Evolutionary conservation across 2,113 vertebrate species (phyloP).

Genomic region (Ceyx melanurus): DNA sequence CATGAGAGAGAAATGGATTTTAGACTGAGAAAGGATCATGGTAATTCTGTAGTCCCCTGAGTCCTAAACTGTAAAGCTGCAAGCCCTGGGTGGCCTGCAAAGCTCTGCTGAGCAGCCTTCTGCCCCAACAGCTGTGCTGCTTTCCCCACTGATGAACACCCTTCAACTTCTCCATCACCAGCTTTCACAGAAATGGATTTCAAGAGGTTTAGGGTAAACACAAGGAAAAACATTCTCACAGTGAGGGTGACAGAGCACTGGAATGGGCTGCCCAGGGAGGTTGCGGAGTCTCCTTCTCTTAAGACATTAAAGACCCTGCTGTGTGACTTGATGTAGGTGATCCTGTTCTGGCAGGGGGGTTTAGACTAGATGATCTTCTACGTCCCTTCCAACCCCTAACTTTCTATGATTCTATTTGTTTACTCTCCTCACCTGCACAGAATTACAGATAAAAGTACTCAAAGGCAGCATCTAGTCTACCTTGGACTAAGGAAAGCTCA

Average conservation of each 20-base stretch:
- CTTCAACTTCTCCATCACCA: neutral
- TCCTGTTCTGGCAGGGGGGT: too few species aligned
- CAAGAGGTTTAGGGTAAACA: neutral
- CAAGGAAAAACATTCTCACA: too few species aligned
- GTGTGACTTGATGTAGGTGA: too few species aligned
- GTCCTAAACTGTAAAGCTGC: neutral
- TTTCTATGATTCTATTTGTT: neutral
- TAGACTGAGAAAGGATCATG: neutral
- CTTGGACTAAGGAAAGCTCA: neutral
- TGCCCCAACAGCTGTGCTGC: rapidly evolving
- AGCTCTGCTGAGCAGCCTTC: neutral
- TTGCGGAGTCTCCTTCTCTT: too few species aligned
- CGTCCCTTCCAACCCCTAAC: too few species aligned
- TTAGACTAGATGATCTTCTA: too few species aligned
- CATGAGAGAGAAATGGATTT: neutral
- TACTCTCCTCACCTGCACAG: neutral
- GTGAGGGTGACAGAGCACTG: too few species aligned
- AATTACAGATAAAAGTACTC: neutral
- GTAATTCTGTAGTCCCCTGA: neutral
- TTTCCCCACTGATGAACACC: neutral
- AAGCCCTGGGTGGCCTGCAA: neutral
- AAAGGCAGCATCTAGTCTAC: neutral
- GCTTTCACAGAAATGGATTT: neutral
- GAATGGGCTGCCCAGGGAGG: too few species aligned
- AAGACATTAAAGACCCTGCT: too few species aligned